phyloP scores from a whole-genome alignment of 1,140 invertebrate species.

The Atta colombica region DNA sequence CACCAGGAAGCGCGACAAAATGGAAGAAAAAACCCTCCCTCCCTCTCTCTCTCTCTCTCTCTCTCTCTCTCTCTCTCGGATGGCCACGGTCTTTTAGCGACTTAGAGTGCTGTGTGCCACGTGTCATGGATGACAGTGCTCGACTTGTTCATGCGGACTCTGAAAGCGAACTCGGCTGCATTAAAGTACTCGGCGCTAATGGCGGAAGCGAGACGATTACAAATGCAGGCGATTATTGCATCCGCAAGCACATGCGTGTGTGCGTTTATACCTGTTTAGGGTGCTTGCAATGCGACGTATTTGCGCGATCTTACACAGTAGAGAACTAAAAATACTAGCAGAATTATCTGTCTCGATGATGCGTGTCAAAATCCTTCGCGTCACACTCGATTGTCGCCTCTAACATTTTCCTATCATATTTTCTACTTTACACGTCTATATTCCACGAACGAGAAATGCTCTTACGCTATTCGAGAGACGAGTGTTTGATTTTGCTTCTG shows the following conservation, averaged over 20 bases:
- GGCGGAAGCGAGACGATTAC: slow-evolving; percentile 63
- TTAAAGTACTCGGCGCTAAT: slow-evolving; percentile 49
- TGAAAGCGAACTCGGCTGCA: slow-evolving; percentile 54
- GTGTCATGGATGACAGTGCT: slow-evolving; percentile 44
- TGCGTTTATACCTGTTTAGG: not conserved
- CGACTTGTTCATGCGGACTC: slow-evolving; percentile 44
- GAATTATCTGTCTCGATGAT: slow-evolving; percentile 34
- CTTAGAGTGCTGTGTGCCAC: slow-evolving; percentile 19
- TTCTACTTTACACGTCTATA: not conserved
- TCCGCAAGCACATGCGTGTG: not conserved
- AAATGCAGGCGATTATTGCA: slow-evolving; percentile 46
- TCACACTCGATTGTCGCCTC: slow-evolving; percentile 42
- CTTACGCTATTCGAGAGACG: not conserved
- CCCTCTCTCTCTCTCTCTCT: too few relatives aligned
- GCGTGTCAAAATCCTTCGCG: not conserved
- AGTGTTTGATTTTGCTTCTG: slow-evolving; percentile 48
- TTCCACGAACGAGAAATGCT: slow-evolving; percentile 8
- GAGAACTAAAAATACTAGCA: slow-evolving; percentile 21
- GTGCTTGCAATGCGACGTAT: not conserved
- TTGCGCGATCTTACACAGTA: not conserved
- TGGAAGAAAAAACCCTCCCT: not conserved
- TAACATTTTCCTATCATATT: slow-evolving; percentile 9
- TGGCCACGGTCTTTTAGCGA: slow-evolving; percentile 14
- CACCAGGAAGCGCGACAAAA: slow-evolving; percentile 39
- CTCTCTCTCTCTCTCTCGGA: not conserved